Conservation (phyloP, 2,797 vertebrate genomes). For the Myripristis jacobus region DNA sequence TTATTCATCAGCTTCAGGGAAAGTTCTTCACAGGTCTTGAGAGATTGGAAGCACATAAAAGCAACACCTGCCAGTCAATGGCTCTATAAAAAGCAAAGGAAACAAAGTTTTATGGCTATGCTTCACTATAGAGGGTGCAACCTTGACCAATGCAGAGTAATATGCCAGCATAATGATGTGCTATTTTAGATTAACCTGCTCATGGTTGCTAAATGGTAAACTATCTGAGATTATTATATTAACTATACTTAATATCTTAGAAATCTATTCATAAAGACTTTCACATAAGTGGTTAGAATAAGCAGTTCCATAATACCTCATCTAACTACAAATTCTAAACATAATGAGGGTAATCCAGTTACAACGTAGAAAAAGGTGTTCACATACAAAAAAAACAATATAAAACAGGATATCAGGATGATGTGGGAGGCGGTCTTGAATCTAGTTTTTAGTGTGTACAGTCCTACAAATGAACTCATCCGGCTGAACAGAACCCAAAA, state of each 20-base stretch:
- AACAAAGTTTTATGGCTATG: constrained; percentile 14
- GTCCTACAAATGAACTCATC: not conserved
- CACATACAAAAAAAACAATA: constrained; percentile 33
- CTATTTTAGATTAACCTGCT: not conserved
- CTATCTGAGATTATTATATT: not conserved
- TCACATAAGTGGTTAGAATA: constrained; percentile 6
- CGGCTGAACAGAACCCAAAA: too few species aligned
- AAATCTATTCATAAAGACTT: constrained; percentile 28
- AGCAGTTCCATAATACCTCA: constrained; percentile 2
- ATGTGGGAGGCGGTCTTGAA: not conserved
- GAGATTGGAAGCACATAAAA: constrained; percentile 11
- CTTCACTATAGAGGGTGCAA: constrained; percentile 10
- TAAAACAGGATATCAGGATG: not conserved
- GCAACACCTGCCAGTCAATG: constrained; percentile 30
- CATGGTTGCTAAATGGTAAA: constrained; percentile 10
- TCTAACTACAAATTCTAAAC: not conserved
- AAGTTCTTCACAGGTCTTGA: not conserved
- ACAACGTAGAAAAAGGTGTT: constrained; percentile 28
- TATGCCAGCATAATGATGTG: not conserved
- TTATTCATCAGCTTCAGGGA: constrained; percentile 23
- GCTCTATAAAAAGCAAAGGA: constrained; percentile 18
- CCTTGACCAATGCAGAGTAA: not conserved
- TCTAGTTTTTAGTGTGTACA: not conserved
- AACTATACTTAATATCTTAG: not conserved
- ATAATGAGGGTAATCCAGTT: constrained; percentile 14